phyloP scores from a whole-genome alignment of 2,888 invertebrate species.

The Cerastis leucographa region DNA sequence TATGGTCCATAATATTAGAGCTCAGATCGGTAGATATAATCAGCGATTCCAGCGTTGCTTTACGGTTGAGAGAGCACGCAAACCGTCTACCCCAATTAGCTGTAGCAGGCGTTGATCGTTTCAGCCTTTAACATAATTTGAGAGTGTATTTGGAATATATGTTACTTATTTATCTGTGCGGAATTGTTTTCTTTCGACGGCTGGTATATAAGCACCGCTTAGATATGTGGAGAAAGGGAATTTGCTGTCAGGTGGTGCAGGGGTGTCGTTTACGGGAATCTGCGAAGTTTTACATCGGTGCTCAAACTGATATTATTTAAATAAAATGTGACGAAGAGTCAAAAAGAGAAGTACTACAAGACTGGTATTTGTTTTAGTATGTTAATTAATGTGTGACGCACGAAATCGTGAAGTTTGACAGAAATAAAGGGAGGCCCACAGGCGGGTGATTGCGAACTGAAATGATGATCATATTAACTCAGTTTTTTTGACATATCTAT shows the following conservation, averaged over 20 bases:
- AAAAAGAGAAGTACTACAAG: not conserved
- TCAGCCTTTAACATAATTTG: slow-evolving; percentile 45
- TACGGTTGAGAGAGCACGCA: slow-evolving; percentile 38
- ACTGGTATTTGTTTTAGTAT: not conserved
- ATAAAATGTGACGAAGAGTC: not conserved
- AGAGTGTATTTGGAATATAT: slow-evolving; percentile 31
- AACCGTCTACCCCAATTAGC: slow-evolving; percentile 56
- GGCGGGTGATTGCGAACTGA: not conserved
- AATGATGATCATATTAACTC: not conserved
- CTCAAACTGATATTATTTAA: not conserved
- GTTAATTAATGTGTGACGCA: not conserved
- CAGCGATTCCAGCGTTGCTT: slow-evolving; percentile 39
- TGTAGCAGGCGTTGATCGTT: slow-evolving; percentile 37
- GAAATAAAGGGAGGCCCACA: not conserved
- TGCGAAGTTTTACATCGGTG: not conserved
- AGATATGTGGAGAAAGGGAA: slow-evolving; percentile 1
- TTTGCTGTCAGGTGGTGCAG: not conserved
- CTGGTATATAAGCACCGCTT: slow-evolving; percentile 1
- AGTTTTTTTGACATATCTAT: not conserved
- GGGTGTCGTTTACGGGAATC: not conserved
- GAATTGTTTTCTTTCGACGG: slow-evolving; percentile 22
- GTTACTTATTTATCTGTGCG: slow-evolving; percentile 26
- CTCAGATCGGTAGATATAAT: slow-evolving; percentile 38
- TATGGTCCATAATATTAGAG: slow-evolving; percentile 33
- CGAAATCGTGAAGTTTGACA: slow-evolving; percentile 7